phyloP scores from a whole-genome alignment of 2,113 vertebrate species.

The Riparia riparia region DNA sequence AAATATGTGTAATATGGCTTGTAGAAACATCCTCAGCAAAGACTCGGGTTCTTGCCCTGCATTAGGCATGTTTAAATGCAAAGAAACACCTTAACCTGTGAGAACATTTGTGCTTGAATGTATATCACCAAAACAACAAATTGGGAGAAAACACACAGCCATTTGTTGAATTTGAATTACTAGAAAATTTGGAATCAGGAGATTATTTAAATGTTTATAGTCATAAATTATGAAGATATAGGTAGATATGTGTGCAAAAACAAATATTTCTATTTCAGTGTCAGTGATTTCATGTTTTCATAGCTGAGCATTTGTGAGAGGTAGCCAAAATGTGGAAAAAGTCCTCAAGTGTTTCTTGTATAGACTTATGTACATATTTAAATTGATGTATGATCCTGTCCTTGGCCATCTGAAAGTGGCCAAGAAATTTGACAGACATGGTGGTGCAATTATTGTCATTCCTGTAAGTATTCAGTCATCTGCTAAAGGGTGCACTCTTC shows the following conservation, averaged over 20 bases:
- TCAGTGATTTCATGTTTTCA: neutral
- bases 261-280: neutral
- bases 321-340: neutral
- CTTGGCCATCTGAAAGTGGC: neutral
- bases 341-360: neutral
- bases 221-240: neutral
- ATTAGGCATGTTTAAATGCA: neutral
- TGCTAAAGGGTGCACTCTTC: conserved; percentile 16
- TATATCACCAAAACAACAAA: neutral
- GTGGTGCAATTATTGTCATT: conserved; percentile 43
- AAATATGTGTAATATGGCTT: neutral
- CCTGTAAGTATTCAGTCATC: conserved; percentile 54
- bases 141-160: neutral
- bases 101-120: neutral
- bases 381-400: too few species aligned
- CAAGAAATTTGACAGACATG: conserved; percentile 33
- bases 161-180: neutral
- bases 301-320: neutral
- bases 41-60: neutral
- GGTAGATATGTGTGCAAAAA: neutral
- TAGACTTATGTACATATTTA: neutral
- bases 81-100: neutral
- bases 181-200: neutral
- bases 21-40: neutral
- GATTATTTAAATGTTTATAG: neutral